Percentiles rank a stretch among this genome's conserved stretches.
phyloP scores from a whole-genome alignment of 2,797 vertebrate species.

The Danio jaintianensis region DNA sequence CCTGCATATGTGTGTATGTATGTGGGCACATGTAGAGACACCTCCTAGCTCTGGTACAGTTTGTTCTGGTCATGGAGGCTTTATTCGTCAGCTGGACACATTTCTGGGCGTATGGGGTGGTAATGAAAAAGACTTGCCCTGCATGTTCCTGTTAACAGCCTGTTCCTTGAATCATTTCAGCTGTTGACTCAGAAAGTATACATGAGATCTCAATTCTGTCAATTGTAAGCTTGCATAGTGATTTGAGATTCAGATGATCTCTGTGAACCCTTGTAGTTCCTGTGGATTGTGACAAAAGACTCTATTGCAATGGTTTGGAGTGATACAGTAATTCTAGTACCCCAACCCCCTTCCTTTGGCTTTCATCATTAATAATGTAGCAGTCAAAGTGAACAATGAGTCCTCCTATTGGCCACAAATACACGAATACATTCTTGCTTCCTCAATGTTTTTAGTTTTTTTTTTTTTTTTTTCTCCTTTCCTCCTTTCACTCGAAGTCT shows the following conservation, averaged over 20 bases:
- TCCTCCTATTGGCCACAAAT: constrained; percentile 32
- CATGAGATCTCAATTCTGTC: constrained; percentile 8
- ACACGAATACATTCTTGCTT: background rate
- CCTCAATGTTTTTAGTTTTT: background rate
- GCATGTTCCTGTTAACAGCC: constrained; percentile 20
- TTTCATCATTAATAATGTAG: constrained; percentile 58
- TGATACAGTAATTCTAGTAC: constrained; percentile 51
- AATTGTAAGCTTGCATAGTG: constrained; percentile 3
- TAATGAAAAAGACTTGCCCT: constrained; percentile 16
- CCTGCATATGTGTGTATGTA: constrained; percentile 11
- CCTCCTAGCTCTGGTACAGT: constrained; percentile 14
- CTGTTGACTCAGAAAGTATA: constrained; percentile 27
- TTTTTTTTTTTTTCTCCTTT: background rate
- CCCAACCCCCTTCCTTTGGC: constrained; percentile 39
- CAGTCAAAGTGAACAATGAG: constrained; percentile 25
- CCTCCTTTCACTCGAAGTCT: background rate
- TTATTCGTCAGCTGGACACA: constrained; percentile 33
- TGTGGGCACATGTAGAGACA: constrained; percentile 20
- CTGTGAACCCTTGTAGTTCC: constrained; percentile 8
- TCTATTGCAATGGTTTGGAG: constrained; percentile 50
- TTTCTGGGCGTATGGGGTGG: constrained; percentile 40
- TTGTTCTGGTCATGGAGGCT: constrained; percentile 29
- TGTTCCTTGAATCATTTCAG: constrained; percentile 32
- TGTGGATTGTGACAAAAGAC: constrained; percentile 12
- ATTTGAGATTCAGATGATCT: constrained; percentile 29